These are phyloP conservation scores for Xestia xanthographa DNA, from an alignment of 2,888 invertebrate genomes.

Conservation along the genomic window DNA sequence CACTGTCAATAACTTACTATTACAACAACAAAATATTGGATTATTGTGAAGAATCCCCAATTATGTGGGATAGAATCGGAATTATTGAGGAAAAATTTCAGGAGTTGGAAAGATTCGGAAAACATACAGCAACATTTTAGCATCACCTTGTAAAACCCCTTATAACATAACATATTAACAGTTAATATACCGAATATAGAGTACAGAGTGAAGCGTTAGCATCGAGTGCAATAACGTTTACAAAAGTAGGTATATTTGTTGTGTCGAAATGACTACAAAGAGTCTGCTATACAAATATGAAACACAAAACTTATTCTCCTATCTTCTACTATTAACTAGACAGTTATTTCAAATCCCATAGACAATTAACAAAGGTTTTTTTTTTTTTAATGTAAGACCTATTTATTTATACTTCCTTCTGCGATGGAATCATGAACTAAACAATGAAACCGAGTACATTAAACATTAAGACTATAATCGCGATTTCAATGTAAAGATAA, in stretches of 20 bases:
- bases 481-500: conserved; percentile 22
- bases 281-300: conserved; percentile 57
- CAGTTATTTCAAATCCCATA: conserved; percentile 29
- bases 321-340: conserved; percentile 10
- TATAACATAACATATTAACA: conserved; percentile 53
- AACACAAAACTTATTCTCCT: conserved; percentile 58
- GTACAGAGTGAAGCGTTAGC: conserved; percentile 54
- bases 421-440: conserved; percentile 12
- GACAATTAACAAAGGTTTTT: conserved; percentile 11
- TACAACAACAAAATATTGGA: conserved; percentile 5
- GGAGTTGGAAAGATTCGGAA: not conserved
- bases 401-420: not conserved
- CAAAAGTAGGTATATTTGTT: conserved; percentile 56
- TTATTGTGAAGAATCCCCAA: not conserved
- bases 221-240: conserved; percentile 61
- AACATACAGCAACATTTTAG: conserved; percentile 28
- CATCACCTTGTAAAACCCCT: conserved; percentile 49
- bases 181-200: conserved; percentile 53
- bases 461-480: conserved; percentile 20
- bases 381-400: not conserved
- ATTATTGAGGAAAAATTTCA: not conserved
- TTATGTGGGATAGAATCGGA: not conserved
- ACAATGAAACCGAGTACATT: conserved; percentile 15
- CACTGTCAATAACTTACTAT: conserved; percentile 13
- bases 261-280: conserved; percentile 65